Evolutionary conservation across 2,888 invertebrate species (phyloP).

Genomic region (Hirtodrosophila trivittata): DNA sequence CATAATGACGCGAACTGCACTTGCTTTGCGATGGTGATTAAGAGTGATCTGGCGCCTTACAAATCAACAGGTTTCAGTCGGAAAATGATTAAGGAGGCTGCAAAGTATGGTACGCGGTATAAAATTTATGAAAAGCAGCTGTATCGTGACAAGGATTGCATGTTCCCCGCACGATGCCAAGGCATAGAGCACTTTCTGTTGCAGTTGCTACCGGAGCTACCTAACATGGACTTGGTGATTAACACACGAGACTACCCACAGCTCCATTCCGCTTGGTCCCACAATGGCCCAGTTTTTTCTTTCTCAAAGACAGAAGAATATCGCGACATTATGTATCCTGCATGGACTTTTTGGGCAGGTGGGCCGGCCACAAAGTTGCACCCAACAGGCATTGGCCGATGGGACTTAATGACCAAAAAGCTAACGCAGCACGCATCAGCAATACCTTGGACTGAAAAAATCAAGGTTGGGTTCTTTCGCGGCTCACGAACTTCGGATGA

Average conservation of each 20-base stretch:
- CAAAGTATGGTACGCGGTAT: constrained; percentile 89
- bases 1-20: constrained; percentile 85
- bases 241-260: constrained; percentile 98
- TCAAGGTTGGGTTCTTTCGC: constrained; percentile 91
- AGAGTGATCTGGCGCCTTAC: constrained; percentile 89
- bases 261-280: constrained; percentile 82
- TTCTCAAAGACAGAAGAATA: constrained; percentile 95
- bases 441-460: constrained; percentile 91
- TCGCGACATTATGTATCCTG: constrained; percentile 96
- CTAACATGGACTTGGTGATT: constrained; percentile 93
- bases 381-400: constrained; percentile 96
- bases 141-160: constrained; percentile 92
- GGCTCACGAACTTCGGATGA: constrained; percentile 97
- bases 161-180: constrained; percentile 95
- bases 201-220: constrained; percentile 88
- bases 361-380: constrained; percentile 97
- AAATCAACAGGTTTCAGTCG: constrained; percentile 87
- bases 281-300: constrained; percentile 91
- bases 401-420: constrained; percentile 92
- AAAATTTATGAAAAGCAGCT: constrained; percentile 92
- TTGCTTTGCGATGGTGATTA: constrained; percentile 87
- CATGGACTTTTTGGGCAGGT: constrained; percentile 99
- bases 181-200: constrained; percentile 95
- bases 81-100: constrained; percentile 86
- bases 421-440: constrained; percentile 88